Evolutionary conservation across 2,113 vertebrate genomes (phyloP), one percentile per base, ranked within the genome.

Genomic region (Hyla sarda): DNA sequence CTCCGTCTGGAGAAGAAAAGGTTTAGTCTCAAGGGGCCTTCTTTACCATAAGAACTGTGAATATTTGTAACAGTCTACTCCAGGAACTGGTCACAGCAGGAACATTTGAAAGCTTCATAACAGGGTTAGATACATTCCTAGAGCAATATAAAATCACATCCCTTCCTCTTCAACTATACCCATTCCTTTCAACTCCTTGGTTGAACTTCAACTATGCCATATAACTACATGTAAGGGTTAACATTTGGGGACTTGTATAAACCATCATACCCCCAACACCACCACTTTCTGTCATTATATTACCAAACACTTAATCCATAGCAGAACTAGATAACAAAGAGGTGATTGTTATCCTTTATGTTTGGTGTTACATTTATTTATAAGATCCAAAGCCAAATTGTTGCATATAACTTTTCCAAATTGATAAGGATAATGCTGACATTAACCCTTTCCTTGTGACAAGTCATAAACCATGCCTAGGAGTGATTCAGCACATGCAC

Each of bases 401-500:
- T 2, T n/a, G 2, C 32, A 28, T 3, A 17, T 12, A 16, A 58
- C 12, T 79, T 12, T 54, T 30, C 16, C 14, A 82, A 21, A n/a
- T 28, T 41, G 23, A 48, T n/a, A 16, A 23, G 13, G 52, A 37
- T 69, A 34, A 41, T 41, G 41, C 8, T 3, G 41, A 41, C 34
- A 58, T 73, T 71, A 73, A 82, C 81, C 81, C 65, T 25, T 52
- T 25, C 17, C 23, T 25, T 32, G 21, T 56, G 82, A 34, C 48
- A 37, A 28, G 25, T 47, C 62, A 47, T 69, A 69, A 58, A 37
- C 41, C 65, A 71, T 37, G 23, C n/a, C 12, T 41, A n/a, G 56
- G 13, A n/a, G 71, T 83, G 81, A 72, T 54, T 83, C 81, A 72
- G 30, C 21, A 23, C 25, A 25, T 72, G 67, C n/a, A 47, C 50